A percentile compares a stretch with the other conserved stretches of the same genome.
Evolutionary conservation across 2,888 invertebrate species (phyloP).

Genomic region (Apotomis capreana): DNA sequence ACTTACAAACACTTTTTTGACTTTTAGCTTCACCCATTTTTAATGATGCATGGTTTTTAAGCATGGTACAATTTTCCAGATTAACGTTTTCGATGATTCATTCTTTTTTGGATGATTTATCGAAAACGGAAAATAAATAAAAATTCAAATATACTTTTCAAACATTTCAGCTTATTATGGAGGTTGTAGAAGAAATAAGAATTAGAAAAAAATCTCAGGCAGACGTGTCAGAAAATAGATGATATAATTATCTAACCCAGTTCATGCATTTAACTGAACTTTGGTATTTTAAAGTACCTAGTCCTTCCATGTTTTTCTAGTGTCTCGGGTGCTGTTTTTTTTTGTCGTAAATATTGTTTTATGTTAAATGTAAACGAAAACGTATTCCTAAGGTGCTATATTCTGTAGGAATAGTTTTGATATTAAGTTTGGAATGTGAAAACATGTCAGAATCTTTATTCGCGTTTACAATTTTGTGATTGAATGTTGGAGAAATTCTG

Average conservation of each 20-base stretch:
- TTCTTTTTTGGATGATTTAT: not conserved
- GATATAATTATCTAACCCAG: conserved; percentile 51
- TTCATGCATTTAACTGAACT: conserved; percentile 30
- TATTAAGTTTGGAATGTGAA: conserved; percentile 25
- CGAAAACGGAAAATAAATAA: not conserved
- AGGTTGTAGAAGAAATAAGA: conserved; percentile 82
- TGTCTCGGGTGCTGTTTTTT: conserved; percentile 37
- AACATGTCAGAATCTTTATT: conserved; percentile 14
- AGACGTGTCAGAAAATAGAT: conserved; percentile 66
- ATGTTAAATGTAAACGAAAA: conserved; percentile 25
- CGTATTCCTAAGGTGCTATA: conserved; percentile 42
- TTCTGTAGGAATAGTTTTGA: conserved; percentile 25
- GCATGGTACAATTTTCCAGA: conserved; percentile 4
- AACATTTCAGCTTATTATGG: conserved; percentile 81
- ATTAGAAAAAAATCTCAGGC: conserved; percentile 79
- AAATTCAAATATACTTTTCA: conserved; percentile 50
- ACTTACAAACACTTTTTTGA: conserved; percentile 6
- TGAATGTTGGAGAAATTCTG: conserved; percentile 3
- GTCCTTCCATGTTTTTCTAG: conserved; percentile 27
- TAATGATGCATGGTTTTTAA: not conserved
- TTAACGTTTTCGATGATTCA: conserved; percentile 1
- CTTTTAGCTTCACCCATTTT: not conserved
- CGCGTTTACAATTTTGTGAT: conserved; percentile 4
- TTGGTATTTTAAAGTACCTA: conserved; percentile 31
- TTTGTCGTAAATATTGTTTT: conserved; percentile 2